Evolutionary conservation across 2,797 vertebrate species (phyloP).

Genomic region (Tarsius wallacei): DNA sequence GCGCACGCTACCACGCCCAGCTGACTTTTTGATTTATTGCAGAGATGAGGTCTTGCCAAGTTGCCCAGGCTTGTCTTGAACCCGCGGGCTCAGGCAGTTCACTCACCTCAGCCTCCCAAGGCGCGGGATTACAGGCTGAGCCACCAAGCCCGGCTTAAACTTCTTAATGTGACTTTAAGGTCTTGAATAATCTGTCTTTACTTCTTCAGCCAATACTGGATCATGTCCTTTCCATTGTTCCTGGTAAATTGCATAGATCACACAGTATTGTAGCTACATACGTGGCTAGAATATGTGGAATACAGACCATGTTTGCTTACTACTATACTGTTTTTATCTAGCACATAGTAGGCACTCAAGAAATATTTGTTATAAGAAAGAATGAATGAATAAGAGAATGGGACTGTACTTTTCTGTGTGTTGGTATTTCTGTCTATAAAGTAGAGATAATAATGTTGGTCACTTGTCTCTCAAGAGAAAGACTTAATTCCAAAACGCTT

Average conservation of each 20-base stretch:
- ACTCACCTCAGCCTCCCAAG: too few species aligned
- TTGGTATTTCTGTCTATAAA: slow-evolving; percentile 60
- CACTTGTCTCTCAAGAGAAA: slow-evolving; percentile 60
- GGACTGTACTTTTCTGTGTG: neutral
- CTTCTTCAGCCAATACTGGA: neutral
- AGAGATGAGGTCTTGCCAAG: too few species aligned
- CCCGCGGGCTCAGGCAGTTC: too few species aligned
- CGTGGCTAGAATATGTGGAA: slow-evolving; percentile 10
- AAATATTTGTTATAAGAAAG: slow-evolving; percentile 6
- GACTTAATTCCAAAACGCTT: slow-evolving; percentile 47
- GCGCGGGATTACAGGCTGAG: too few species aligned
- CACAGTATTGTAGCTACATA: neutral
- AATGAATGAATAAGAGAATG: neutral
- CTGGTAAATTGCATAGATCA: slow-evolving; percentile 2
- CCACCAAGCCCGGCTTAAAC: too few species aligned
- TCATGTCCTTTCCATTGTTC: neutral
- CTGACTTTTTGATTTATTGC: too few species aligned
- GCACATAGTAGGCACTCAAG: neutral
- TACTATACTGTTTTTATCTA: neutral
- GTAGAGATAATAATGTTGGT: slow-evolving; percentile 6
- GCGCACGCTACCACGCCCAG: too few species aligned
- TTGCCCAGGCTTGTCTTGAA: too few species aligned
- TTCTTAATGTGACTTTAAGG: neutral
- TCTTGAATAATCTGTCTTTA: slow-evolving; percentile 50
- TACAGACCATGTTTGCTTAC: neutral